Conservation (phyloP, 2,797 vertebrate species). For the Acrossocheilus wenchowensis region DNA sequence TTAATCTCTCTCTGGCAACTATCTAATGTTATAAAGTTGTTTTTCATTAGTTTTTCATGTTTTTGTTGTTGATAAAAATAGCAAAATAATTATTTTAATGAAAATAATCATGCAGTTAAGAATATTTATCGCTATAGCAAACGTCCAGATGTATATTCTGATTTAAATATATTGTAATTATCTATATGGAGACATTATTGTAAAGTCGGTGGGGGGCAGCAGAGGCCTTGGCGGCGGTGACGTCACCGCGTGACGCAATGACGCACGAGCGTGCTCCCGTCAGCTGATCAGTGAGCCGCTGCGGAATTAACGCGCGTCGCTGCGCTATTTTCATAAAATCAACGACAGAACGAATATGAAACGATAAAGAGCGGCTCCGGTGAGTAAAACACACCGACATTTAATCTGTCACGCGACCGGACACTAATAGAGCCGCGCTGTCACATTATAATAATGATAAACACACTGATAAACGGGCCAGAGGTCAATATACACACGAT, state of each 20-base stretch:
- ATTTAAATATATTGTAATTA: neutral
- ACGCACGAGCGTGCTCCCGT: slow-evolving; percentile 34
- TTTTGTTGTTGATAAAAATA: neutral
- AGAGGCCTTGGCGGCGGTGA: neutral
- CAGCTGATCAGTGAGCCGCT: slow-evolving; percentile 39
- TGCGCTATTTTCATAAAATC: slow-evolving; percentile 32
- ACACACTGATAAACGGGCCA: slow-evolving; percentile 12
- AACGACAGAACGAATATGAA: neutral
- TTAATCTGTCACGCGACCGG: neutral
- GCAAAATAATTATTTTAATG: neutral
- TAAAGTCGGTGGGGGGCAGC: neutral
- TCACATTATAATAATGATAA: neutral
- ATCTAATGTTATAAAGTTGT: neutral
- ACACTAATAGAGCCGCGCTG: neutral
- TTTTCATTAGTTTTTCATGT: neutral
- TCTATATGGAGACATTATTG: neutral
- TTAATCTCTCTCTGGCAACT: neutral
- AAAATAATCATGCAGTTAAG: neutral
- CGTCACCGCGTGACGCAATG: neutral
- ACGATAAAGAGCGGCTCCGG: slow-evolving; percentile 3
- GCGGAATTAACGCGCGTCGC: slow-evolving; percentile 9
- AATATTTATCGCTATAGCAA: neutral
- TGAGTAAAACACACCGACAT: slow-evolving; percentile 9
- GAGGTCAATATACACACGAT: slow-evolving; percentile 9
- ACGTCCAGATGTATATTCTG: neutral